Percentiles rank a stretch among this genome's conserved stretches.
phyloP scores from a whole-genome alignment of 92 coral and sea anemone genomes.

The Montipora capitata region DNA sequence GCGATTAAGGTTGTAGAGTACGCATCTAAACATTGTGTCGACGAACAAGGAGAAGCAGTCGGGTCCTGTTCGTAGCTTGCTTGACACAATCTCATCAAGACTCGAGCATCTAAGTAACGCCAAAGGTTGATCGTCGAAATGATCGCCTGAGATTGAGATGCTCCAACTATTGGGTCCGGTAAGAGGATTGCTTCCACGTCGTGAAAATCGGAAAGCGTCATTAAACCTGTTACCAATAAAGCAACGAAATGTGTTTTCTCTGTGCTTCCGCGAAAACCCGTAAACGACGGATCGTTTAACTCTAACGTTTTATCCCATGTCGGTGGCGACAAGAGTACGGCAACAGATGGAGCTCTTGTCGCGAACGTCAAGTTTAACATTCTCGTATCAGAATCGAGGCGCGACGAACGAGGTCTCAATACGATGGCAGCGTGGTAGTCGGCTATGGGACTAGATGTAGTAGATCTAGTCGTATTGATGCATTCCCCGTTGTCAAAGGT shows the following conservation, averaged over 20 bases:
- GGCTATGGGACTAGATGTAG: not conserved
- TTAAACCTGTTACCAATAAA: not conserved
- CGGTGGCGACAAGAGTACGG: conserved; percentile 28
- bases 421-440: conserved; percentile 6
- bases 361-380: not conserved
- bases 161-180: conserved; percentile 1
- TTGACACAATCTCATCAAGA: not conserved
- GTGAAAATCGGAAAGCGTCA: not conserved
- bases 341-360: not conserved
- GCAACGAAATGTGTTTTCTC: not conserved
- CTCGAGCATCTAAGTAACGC: conserved; percentile 1
- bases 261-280: not conserved
- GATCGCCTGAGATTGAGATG: not conserved
- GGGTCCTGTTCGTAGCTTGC: not conserved
- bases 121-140: not conserved
- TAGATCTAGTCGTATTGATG: not conserved
- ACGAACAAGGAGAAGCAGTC: not conserved
- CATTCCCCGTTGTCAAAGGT: conserved; percentile 17
- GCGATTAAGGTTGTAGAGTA: not conserved
- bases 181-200: not conserved
- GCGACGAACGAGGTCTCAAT: conserved; percentile 2
- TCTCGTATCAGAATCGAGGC: conserved; percentile 4
- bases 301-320: not conserved
- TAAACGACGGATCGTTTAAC: not conserved
- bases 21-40: not conserved